phyloP scores from a whole-genome alignment of 1,140 invertebrate species.

The Riptortus pedestris region DNA sequence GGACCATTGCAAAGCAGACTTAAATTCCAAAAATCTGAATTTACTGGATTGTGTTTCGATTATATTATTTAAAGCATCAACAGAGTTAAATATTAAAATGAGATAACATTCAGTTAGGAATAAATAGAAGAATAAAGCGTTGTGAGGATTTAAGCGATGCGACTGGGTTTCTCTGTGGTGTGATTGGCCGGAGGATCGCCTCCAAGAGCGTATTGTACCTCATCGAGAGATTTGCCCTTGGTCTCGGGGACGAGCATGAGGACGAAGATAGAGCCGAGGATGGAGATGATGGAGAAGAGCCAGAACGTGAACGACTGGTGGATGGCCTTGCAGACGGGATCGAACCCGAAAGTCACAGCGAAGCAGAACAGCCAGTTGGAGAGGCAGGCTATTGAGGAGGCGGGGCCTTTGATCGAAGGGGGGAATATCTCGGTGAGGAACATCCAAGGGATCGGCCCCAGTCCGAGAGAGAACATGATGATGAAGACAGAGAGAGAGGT shows the following conservation, averaged over 20 bases:
- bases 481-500: conserved; percentile 62
- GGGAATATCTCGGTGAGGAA: conserved; percentile 65
- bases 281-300: conserved; percentile 62
- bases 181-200: conserved; percentile 5
- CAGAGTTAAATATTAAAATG: no score
- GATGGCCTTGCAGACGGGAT: conserved; percentile 45
- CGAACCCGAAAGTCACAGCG: conserved; percentile 67
- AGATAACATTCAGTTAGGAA: no score
- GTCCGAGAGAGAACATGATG: conserved; percentile 62
- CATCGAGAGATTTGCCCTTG: conserved; percentile 75
- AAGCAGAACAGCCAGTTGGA: conserved; percentile 73
- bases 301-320: conserved; percentile 60
- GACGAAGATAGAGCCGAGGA: conserved; percentile 61
- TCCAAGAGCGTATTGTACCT: conserved; percentile 58
- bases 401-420: conserved; percentile 64
- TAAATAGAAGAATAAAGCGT: no score
- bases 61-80: no score
- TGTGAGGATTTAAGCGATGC: not conserved
- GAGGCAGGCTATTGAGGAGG: conserved; percentile 56
- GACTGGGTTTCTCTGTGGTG: not conserved
- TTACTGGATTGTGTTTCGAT: no score
- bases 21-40: no score
- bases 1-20: no score
- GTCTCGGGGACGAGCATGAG: conserved; percentile 75
- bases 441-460: conserved; percentile 69